These are phyloP conservation scores for Argyra leucocephala DNA, from an alignment of 2,888 invertebrate genomes.

Conservation along the genomic window DNA sequence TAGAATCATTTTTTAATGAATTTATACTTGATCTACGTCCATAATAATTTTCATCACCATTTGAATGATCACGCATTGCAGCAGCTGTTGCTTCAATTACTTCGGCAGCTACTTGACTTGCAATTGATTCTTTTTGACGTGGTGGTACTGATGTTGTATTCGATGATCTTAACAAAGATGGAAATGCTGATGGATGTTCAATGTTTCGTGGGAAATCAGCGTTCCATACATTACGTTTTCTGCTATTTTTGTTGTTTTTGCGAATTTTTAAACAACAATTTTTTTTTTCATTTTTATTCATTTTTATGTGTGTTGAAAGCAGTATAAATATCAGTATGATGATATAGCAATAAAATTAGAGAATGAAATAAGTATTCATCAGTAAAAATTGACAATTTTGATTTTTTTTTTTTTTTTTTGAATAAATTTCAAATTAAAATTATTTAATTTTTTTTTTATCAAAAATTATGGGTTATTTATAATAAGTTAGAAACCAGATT, in stretches of 20 bases:
- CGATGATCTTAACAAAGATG: conserved; percentile 53
- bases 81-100: conserved; percentile 10
- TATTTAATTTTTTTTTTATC: neutral
- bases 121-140: conserved; percentile 12
- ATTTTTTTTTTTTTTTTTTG: neutral
- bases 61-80: neutral
- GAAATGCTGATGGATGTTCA: conserved; percentile 63
- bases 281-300: neutral
- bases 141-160: conserved; percentile 17
- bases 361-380: neutral
- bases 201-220: conserved; percentile 44
- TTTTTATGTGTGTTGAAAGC: neutral
- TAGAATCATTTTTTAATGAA: conserved; percentile 4
- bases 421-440: neutral
- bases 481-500: conserved; percentile 4
- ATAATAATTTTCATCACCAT: neutral
- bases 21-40: neutral
- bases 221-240: conserved; percentile 19
- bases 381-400: neutral
- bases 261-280: neutral
- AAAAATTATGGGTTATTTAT: no score
- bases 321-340: neutral
- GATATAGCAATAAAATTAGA: conserved; percentile 3
- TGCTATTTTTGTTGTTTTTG: conserved; percentile 2
- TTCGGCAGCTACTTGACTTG: conserved; percentile 11